These are phyloP conservation scores for Polypedilum pembai DNA, from an alignment of 1,140 invertebrate species.

Conservation along the genomic window DNA sequence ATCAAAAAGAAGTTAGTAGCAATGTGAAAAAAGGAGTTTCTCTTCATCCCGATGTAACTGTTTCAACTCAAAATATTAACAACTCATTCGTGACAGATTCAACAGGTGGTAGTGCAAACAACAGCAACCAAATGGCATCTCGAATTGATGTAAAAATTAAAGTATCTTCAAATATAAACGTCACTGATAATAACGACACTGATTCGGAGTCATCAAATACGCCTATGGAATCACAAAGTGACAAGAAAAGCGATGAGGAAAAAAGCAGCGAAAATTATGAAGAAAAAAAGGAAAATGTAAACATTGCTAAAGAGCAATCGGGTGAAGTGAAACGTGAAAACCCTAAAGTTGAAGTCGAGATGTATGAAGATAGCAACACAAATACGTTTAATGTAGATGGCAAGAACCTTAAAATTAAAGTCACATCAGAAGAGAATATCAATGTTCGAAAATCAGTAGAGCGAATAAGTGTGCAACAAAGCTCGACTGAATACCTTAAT, in stretches of 20 bases:
- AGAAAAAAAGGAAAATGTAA: background rate
- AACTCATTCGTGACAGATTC: background rate
- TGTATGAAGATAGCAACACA: constrained; percentile 5
- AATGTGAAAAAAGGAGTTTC: background rate
- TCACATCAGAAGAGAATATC: background rate
- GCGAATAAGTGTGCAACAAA: background rate
- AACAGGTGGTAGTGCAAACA: constrained; percentile 2
- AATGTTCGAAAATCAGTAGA: background rate
- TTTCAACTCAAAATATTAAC: background rate
- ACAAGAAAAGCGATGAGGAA: background rate
- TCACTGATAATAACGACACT: constrained; percentile 5
- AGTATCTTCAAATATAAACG: constrained; percentile 30
- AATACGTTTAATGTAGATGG: constrained; percentile 24
- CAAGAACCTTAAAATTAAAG: constrained; percentile 24
- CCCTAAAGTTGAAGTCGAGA: constrained; percentile 11
- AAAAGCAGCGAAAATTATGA: background rate
- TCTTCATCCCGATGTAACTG: constrained; percentile 25
- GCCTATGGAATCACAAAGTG: background rate
- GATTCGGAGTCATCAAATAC: background rate
- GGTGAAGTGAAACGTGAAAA: background rate
- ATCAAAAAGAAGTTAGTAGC: background rate
- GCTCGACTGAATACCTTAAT: constrained; percentile 22
- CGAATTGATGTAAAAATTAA: constrained; percentile 32
- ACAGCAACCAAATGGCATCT: constrained; percentile 30
- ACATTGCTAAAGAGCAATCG: background rate